phyloP scores from a whole-genome alignment of 2,888 invertebrate species.

The Isotomurus palustris region DNA sequence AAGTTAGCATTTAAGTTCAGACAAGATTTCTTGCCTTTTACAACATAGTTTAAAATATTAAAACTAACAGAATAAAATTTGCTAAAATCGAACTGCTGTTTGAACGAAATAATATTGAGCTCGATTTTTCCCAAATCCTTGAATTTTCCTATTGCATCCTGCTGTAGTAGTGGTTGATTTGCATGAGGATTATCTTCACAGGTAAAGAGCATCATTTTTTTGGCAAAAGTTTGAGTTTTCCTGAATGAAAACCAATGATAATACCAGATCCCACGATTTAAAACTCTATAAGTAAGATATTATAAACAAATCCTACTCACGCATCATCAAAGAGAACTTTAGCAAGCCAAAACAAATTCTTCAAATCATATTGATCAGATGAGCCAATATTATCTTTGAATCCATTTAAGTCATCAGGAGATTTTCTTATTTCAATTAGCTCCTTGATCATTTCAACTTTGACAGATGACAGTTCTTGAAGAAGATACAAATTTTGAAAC shows the following conservation, averaged over 20 bases:
- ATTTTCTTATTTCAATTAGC: constrained; percentile 26
- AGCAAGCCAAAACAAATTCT: constrained; percentile 39
- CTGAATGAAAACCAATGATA: constrained; percentile 17
- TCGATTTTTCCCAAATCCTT: constrained; percentile 40
- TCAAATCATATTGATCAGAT: constrained; percentile 26
- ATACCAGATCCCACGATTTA: constrained; percentile 2
- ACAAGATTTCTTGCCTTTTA: too few species aligned
- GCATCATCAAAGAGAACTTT: constrained; percentile 33
- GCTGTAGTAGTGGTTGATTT: constrained; percentile 20
- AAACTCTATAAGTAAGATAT: not conserved
- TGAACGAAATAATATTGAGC: constrained; percentile 37
- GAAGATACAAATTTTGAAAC: constrained; percentile 34
- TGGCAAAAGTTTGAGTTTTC: constrained; percentile 27
- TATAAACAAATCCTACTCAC: not conserved
- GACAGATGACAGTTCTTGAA: constrained; percentile 33
- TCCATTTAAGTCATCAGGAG: constrained; percentile 29
- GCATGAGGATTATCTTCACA: constrained; percentile 38
- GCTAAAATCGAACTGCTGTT: constrained; percentile 27
- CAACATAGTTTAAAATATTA: too few species aligned
- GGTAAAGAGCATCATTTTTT: constrained; percentile 40
- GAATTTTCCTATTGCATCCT: constrained; percentile 31
- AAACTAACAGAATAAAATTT: constrained; percentile 28
- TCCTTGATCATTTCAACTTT: constrained; percentile 35
- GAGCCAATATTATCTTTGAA: constrained; percentile 39
- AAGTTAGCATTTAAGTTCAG: too few species aligned